Evolutionary conservation across 1,140 invertebrate genomes (phyloP), one percentile per base, ranked within the genome.

Genomic region (Micrasema longulum): DNA sequence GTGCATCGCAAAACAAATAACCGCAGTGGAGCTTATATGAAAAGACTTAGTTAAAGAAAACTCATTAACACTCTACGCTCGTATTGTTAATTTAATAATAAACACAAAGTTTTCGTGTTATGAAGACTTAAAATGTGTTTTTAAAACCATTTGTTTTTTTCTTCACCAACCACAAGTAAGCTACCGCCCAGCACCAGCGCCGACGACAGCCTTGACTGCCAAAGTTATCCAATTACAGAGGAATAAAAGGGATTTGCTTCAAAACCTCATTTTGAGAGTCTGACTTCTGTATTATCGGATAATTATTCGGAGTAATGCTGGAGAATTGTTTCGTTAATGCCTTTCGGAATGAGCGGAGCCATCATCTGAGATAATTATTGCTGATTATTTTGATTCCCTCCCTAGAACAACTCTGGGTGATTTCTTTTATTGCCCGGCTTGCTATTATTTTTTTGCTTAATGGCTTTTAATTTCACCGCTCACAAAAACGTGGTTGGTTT

Each of bases 151-250:
- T 67, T 68, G 43, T 68, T 71, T 60, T 74, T 66, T 50, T 12
- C 41, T 48, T 41, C 38, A 10, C 50, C 22, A 1, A 35, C 45
- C 60, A 57, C 14, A 45, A 43, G n/a, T 20, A 26, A 36, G 45
- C 52, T 7, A 22, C 26, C 52, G 12, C 23, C 48, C 22, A 16
- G 3, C 14, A 50, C 50, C 52, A 50, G 45, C 36, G 65, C 48
- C 22, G 11, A 16, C 14, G 20, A 20, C 52, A 50, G 45, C 36
- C 57, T 66, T 47, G 73, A 70, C 62, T 63, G 63, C 68, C 52
- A 75, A 75, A 75, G 65, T 75, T 75, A 75, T 75, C 74, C 74
- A 75, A 75, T 75, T 75, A 75, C 69, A 65, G 36, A 22, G 67
- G 70, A 75, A 72, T 63, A 75, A 75, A 75, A 60, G 74, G 66